These are phyloP conservation scores for Nothocercus nigrocapillus DNA, from an alignment of 2,113 vertebrate genomes.

Conservation along the genomic window DNA sequence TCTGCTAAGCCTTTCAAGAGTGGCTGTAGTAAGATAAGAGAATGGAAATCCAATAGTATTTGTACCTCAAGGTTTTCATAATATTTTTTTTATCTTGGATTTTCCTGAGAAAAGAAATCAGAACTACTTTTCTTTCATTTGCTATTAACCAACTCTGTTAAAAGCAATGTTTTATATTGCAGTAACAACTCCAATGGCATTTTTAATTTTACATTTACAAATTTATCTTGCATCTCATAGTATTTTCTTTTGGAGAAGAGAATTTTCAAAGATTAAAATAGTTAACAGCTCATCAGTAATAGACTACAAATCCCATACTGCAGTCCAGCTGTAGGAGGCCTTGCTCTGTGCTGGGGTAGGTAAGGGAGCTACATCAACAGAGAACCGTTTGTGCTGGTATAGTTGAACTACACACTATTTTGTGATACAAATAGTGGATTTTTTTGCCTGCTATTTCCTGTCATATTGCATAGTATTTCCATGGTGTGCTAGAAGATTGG, in stretches of 20 bases:
- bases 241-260: neutral
- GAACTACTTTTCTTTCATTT: neutral
- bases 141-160: neutral
- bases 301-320: neutral
- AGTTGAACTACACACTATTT: neutral
- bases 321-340: neutral
- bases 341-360: neutral
- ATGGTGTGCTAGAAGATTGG: neutral
- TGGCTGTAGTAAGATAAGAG: neutral
- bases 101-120: neutral
- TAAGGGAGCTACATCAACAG: neutral
- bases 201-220: fast-evolving
- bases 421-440: neutral
- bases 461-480: neutral
- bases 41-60: neutral
- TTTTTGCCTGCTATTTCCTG: neutral
- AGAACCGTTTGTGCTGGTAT: neutral
- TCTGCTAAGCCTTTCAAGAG: neutral
- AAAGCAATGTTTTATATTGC: neutral
- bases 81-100: neutral
- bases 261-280: neutral
- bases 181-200: neutral
- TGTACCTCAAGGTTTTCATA: neutral
- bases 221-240: neutral
- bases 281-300: neutral